Evolutionary conservation across 2,113 vertebrate genomes (phyloP), one percentile per base, ranked within the genome.

Genomic region (Cavia aperea): DNA sequence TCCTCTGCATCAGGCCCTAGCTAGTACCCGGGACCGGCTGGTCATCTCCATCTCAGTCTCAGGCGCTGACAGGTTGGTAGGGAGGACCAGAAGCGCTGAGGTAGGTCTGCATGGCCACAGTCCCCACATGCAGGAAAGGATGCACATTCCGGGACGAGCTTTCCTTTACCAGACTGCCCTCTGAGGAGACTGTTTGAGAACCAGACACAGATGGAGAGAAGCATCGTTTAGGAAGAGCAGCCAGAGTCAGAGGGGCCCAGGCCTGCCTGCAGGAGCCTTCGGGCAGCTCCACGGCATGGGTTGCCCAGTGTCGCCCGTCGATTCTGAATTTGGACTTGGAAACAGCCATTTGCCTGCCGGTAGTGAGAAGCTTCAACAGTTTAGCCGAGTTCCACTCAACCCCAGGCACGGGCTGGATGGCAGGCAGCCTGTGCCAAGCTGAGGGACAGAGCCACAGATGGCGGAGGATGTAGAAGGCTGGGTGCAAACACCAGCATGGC

Each of bases 101-200:
- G 19, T 51, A 54, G 51, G 0, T 4, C 29, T 2, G 0, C 39
- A 36, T 1, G 15, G 39, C n/a, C 5, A 1, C 12, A 49, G 43
- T 9, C 33, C 2, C 33, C 65, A 16, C 51, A 36, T 51, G 39
- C 46, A 36, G 63, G 51, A n/a, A 56, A 18, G 23, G 73, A 21
- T 63, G 63, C 2, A 0, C 36, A 4, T 33, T 73, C 58, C 33
- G 12, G 9, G 33, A 29, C 24, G 2, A 12, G 49, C 24, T 24
- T 16, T 2, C 75, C 19, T 54, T 3, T 5, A 12, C 4, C n/a
- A 21, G 8, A 21, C 11, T 14, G 10, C 14, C 29, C 62, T n/a
- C 36, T 43, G 14, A 82, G 79, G 36, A 81, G 51, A 10, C 29
- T 33, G 4, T 51, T 2, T n/a, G 16, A 16, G 24, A 31, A 60